A percentile compares a stretch with the other conserved stretches of the same genome.
Evolutionary conservation across 2,888 invertebrate genomes (phyloP).

Genomic region (Spodoptera littoralis): DNA sequence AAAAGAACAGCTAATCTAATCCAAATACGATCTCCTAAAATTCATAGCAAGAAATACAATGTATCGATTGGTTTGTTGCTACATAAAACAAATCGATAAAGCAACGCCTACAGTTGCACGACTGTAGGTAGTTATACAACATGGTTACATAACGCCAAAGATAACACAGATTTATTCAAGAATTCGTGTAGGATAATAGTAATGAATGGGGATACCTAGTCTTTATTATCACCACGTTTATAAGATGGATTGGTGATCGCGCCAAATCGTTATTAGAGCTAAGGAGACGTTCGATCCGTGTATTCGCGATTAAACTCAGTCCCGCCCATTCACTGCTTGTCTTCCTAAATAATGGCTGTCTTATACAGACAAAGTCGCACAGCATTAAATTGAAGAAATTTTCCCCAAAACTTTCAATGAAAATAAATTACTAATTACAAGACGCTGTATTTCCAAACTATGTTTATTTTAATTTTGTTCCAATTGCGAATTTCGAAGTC

Average conservation of each 20-base stretch:
- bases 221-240: constrained; percentile 15
- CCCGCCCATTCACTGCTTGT: constrained; percentile 52
- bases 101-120: no score
- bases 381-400: constrained; percentile 35
- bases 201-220: constrained; percentile 12
- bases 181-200: constrained; percentile 8
- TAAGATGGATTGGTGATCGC: constrained; percentile 32
- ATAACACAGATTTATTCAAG: neutral
- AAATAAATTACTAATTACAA: constrained; percentile 33
- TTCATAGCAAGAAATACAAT: no score
- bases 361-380: constrained; percentile 37
- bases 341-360: constrained; percentile 50
- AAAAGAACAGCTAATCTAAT: no score
- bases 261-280: constrained; percentile 37
- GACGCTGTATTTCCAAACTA: constrained; percentile 15
- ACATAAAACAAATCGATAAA: no score
- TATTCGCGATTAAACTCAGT: constrained; percentile 22
- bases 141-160: no score
- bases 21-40: no score
- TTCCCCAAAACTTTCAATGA: constrained; percentile 8
- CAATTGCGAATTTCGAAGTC: no score
- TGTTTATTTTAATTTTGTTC: neutral
- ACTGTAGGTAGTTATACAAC: no score
- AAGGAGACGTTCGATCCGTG: constrained; percentile 35
- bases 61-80: no score